These are phyloP conservation scores for Piliocolobus tephrosceles DNA, from an alignment of 2,113 vertebrate genomes.

Conservation along the genomic window DNA sequence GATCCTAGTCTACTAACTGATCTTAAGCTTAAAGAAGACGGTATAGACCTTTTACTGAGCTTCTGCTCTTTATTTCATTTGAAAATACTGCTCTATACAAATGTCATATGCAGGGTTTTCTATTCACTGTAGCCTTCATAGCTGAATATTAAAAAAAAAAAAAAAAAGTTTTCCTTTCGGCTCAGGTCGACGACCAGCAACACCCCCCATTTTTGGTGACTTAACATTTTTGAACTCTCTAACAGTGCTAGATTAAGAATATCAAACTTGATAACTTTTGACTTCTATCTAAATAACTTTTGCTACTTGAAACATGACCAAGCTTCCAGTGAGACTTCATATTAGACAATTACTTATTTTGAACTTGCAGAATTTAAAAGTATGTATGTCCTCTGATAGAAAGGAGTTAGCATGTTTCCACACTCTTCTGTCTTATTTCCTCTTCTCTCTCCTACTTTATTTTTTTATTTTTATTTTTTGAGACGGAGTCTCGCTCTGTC, in stretches of 20 bases:
- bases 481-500: too few species aligned
- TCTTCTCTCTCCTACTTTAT: neutral
- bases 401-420: neutral
- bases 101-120: constrained; percentile 42
- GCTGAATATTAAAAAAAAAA: neutral
- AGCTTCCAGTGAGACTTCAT: neutral
- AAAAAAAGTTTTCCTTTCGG: neutral
- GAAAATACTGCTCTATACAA: constrained; percentile 36
- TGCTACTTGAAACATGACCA: neutral
- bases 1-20: neutral
- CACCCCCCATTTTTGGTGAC: neutral
- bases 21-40: neutral
- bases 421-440: neutral
- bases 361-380: neutral
- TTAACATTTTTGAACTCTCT: constrained; percentile 43
- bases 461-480: too few species aligned
- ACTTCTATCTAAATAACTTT: neutral
- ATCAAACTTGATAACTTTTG: neutral
- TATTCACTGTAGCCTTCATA: constrained; percentile 29
- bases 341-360: neutral
- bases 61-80: constrained; percentile 35
- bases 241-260: constrained; percentile 36
- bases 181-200: neutral
- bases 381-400: neutral
- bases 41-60: neutral